These are phyloP conservation scores for Pygoscelis antarcticus DNA, from an alignment of 2,113 vertebrate genomes.

Conservation along the genomic window DNA sequence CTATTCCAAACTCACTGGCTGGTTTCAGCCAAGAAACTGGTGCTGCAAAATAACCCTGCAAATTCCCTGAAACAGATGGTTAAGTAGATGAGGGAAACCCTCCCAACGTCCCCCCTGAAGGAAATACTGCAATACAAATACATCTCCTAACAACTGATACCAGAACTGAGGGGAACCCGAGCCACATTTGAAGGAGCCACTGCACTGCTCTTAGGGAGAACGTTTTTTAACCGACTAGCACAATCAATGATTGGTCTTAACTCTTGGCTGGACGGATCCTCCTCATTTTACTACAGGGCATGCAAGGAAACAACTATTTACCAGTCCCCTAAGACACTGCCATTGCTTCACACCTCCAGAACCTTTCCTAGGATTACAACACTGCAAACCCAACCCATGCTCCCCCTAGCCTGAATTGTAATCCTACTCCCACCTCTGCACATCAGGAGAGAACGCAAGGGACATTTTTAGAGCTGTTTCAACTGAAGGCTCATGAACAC, in stretches of 20 bases:
- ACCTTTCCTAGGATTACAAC: background rate
- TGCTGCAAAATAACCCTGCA: background rate
- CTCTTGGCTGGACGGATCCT: background rate
- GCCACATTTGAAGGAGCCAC: background rate
- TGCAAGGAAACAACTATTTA: background rate
- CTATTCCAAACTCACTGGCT: background rate
- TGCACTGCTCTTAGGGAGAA: background rate
- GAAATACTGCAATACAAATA: background rate
- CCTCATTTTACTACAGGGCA: background rate
- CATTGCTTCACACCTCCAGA: background rate
- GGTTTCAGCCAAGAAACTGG: constrained; percentile 7
- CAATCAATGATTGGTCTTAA: background rate
- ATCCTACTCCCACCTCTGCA: background rate
- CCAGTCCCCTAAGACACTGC: background rate
- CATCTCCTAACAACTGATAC: background rate
- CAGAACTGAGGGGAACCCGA: rapidly evolving
- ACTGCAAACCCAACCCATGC: background rate
- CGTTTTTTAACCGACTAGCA: background rate
- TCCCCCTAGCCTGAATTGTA: background rate
- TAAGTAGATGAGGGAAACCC: constrained; percentile 1
- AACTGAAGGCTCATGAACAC: background rate
- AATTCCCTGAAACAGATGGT: constrained; percentile 5
- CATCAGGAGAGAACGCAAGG: background rate
- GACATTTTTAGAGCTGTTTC: background rate
- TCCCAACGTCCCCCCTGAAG: background rate